Base-by-base conservation (phyloP, 2,888 invertebrate genomes). In the Mycalesis mineus region DNA sequence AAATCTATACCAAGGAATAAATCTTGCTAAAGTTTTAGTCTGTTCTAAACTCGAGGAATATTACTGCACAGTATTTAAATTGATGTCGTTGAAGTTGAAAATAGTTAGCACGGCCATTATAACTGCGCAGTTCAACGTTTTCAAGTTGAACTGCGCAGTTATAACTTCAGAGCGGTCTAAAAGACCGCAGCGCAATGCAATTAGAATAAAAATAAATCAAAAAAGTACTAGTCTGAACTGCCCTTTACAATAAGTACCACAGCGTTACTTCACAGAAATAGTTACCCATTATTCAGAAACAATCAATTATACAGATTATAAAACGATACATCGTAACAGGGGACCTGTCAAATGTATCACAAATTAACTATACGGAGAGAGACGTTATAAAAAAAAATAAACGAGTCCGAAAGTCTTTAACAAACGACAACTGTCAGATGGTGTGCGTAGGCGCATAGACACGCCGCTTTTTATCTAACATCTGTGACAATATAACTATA, bases 391-490 rank as follows among this genome's bases (percentile, higher is more conserved):
- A 72, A 75, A 68, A 68, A 70, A 22, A 22, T 4, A 22, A 68
- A 70, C 69, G 67, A 70, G 73, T 71, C 62, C 53, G 60, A 61
- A 66, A 68, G 68, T 71, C 69, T 71, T 70, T 75, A 74, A 74
- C 71, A 73, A 75, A 72, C 72, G 74, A 77, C 77, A 77, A 77
- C 73, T 80, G 80, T 80, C 79, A 75, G 66, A 68, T 68, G 69
- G 64, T 67, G 59, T 73, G 79, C 80, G 82, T 81, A 69, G 83
- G 82, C 75, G 81, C 74, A 75, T 71, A 78, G 75, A 74, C 71
- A 71, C 72, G 75, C 76, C 77, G 77, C 76, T 62, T 14, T 60
- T 62, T 66, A 68, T 65, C 66, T 68, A 66, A 69, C 70, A 70
- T 61, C 64, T 59, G 47, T 62, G 63, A 68, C 47, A 47, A 47